Percentiles rank a stretch among this genome's conserved stretches.
phyloP scores from a whole-genome alignment of 2,113 vertebrate species.

The Corydoras sp. region DNA sequence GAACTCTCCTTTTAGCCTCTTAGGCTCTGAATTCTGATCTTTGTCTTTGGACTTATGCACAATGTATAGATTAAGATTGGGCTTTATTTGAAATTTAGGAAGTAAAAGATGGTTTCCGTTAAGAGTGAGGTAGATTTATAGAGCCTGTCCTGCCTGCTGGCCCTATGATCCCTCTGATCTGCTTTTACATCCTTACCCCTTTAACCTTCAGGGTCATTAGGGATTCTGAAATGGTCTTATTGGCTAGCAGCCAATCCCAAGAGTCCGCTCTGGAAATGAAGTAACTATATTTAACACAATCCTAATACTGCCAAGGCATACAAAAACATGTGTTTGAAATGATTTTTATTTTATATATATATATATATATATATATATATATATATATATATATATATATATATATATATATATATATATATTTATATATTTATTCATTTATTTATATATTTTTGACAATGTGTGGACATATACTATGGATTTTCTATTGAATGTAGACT shows the following conservation, averaged over 20 bases:
- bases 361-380: background rate
- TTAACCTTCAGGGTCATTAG: slow-evolving; percentile 64
- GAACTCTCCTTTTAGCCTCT: slow-evolving; percentile 13
- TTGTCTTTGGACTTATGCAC: slow-evolving; percentile 47
- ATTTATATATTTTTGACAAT: too few species aligned
- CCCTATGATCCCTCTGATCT: slow-evolving; percentile 67
- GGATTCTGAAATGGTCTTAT: slow-evolving; percentile 56
- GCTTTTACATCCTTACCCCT: slow-evolving; percentile 64
- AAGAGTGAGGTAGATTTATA: slow-evolving; percentile 63
- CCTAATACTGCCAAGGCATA: slow-evolving; percentile 57
- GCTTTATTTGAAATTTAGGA: slow-evolving; percentile 59
- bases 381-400: too few species aligned
- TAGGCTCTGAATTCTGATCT: slow-evolving; percentile 52
- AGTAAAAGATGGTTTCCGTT: slow-evolving; percentile 64
- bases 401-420: too few species aligned
- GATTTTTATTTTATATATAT: slow-evolving; percentile 54
- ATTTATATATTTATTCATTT: too few species aligned
- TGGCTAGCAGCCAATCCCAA: slow-evolving; percentile 57
- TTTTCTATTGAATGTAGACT: too few species aligned
- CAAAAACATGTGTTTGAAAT: slow-evolving; percentile 62
- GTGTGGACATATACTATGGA: too few species aligned
- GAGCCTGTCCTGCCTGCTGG: slow-evolving; percentile 56
- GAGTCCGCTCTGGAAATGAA: slow-evolving; percentile 61
- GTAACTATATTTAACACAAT: slow-evolving; percentile 65
- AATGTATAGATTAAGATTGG: slow-evolving; percentile 60